phyloP scores from a whole-genome alignment of 2,797 vertebrate genomes.

The Chiloscyllium punctatum region DNA sequence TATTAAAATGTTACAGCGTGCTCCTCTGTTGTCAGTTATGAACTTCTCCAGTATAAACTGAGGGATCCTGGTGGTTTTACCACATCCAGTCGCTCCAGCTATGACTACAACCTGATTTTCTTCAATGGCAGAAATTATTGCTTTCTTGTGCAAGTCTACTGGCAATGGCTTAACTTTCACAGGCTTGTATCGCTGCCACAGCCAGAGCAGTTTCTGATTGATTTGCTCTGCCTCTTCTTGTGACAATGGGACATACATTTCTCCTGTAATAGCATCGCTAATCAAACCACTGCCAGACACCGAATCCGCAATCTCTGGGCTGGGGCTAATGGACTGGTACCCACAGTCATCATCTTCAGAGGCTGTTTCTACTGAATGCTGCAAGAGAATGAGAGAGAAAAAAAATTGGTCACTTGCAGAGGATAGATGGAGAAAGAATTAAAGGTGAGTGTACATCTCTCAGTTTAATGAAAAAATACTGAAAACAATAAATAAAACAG shows the following conservation, averaged over 20 bases:
- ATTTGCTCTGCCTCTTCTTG: conserved; percentile 56
- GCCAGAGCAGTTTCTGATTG: conserved; percentile 60
- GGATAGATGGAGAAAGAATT: not conserved
- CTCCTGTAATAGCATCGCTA: conserved; percentile 77
- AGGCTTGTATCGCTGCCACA: conserved; percentile 65
- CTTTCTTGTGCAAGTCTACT: conserved; percentile 71
- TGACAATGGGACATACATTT: conserved; percentile 60
- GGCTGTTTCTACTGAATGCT: conserved; percentile 71
- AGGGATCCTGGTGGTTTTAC: conserved; percentile 90
- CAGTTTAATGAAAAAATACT: not conserved
- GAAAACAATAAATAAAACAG: not conserved
- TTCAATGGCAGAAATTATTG: conserved; percentile 68
- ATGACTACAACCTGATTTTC: conserved; percentile 80
- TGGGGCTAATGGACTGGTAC: conserved; percentile 63
- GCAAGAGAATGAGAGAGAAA: conserved; percentile 14
- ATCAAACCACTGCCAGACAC: conserved; percentile 60
- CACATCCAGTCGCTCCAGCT: conserved; percentile 88
- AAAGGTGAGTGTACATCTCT: not conserved
- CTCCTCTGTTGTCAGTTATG: conserved; percentile 65
- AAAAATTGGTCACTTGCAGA: not conserved
- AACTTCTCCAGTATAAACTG: conserved; percentile 81
- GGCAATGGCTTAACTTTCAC: conserved; percentile 67
- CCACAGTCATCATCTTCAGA: conserved; percentile 53
- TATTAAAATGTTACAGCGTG: conserved; percentile 82
- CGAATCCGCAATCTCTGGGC: conserved; percentile 63